Evolutionary conservation across 92 coral and sea anemone genomes (phyloP), one percentile per base, ranked within the genome.

Genomic region (Umimayanthus kanabou): DNA sequence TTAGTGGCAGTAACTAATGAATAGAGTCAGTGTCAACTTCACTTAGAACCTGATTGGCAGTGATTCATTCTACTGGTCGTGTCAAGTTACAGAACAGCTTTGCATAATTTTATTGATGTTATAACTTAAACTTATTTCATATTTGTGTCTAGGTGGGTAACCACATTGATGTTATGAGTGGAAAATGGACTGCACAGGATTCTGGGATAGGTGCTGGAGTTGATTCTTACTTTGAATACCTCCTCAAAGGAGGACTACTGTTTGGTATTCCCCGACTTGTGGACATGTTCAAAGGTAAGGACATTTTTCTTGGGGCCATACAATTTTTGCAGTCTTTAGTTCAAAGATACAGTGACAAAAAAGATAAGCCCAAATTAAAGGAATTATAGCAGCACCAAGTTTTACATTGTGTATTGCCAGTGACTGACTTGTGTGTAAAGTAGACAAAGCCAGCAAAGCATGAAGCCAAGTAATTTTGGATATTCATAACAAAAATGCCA

Each of bases 171-270:
- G 99, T 97, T 13, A 73, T 89, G 33, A 94, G 90, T 70, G 97
- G 95, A 23, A 95, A 91, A 64, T 97, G 99, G 99, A 95, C 98
- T 26, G 99, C 98, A 61, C 88, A 92, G 85, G 99, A 97, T 92
- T 89, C 98, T 91, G 99, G 99, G 79, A 94, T 97, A 80, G 99
- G 99, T 43, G 98, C 99, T 16, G 99, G 99, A 81, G 98, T 97
- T 7, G 99, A 97, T 86, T 97, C 99, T 4, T 97, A 97, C 82
- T 97, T 90, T 88, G 99, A 97, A 81, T 97, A 97, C 85, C 95
- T 97, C 15, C 98, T 97, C 14, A 97, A 97, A 76, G 99, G 99
- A 47, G 99, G 97, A 43, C 91, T 97, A 42, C 86, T 97, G 89
- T 89, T 97, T 90, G 94, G 98, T 57, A 91, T 83, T 45, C 97